Base-by-base conservation (phyloP, 92 coral and sea anemone species). In the Micromussa lordhowensis region DNA sequence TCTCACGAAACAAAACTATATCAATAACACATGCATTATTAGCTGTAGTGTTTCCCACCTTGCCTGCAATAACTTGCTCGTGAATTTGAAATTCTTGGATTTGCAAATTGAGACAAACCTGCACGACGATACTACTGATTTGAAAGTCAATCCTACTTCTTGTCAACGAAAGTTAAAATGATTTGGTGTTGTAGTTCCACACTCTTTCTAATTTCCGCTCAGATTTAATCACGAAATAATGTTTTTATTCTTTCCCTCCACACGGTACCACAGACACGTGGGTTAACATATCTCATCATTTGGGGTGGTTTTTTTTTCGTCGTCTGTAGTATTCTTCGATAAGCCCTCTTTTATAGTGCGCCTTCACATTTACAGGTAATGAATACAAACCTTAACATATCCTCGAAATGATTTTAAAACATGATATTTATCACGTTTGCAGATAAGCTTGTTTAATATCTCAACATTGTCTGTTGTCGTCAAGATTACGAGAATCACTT, bases 401-500 rank as follows among this genome's bases (percentile, higher is more conserved):
- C 78, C 80, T 69, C 68, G 18, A 48, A 34, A 68, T 29, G 19
- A 40, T 77, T 35, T 34, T 18, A 34, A n/a, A 31, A 22, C n/a
- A 58, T 32, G 34, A 32, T 1, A 71, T 69, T 49, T 83, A 73
- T 49, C 13, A 70, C 72, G 53, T 53, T 83, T 51, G 24, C 15
- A 58, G 53, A 26, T 64, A 81, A 69, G 32, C 77, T 51, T 58
- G 35, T 48, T 35, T 54, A 31, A 16, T 24, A 44, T 36, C 80
- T 15, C 31, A 71, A 21, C 40, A 71, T 14, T 22, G 48, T 73
- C 19, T 57, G 80, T 75, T 35, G 31, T 68, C 64, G 34, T 84
- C 72, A 49, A 49, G 86, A 82, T 71, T 82, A 40, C 59, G 44
- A 74, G 73, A 84, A 74, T 74, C 88, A 35, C 57, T 74, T 36